Evolutionary conservation across 2,113 vertebrate genomes (phyloP).

Genomic region (Osmerus eperlanus): DNA sequence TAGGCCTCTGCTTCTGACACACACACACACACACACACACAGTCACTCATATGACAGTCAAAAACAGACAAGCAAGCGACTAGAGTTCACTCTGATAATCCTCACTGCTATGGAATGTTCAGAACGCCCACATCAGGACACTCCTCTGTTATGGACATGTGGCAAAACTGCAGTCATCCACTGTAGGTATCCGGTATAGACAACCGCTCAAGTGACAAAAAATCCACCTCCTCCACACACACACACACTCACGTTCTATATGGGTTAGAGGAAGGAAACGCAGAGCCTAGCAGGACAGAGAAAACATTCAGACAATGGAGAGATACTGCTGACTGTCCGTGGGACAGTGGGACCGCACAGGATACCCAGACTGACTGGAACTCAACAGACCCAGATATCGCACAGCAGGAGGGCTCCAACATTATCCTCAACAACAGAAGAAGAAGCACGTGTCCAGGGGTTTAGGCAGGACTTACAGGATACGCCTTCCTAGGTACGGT

Average conservation of each 20-base stretch:
- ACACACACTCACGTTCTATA: background rate
- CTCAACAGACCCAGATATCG: background rate
- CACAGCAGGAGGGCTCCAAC: background rate
- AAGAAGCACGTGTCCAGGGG: background rate
- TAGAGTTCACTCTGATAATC: too few species aligned
- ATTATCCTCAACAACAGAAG: background rate
- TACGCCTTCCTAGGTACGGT: conserved; percentile 88
- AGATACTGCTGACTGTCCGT: background rate
- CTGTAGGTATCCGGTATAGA: too few species aligned
- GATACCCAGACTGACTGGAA: background rate
- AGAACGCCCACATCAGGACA: too few species aligned
- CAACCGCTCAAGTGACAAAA: too few species aligned
- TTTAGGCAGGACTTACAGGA: conserved; percentile 71
- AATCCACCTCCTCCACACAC: background rate
- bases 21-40: conserved; percentile 1
- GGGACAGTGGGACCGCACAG: background rate
- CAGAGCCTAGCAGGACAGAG: background rate
- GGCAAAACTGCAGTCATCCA: too few species aligned
- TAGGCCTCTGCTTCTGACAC: conserved; percentile 86
- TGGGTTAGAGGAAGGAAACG: background rate
- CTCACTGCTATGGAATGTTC: too few species aligned
- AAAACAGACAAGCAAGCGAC: conserved; percentile 12
- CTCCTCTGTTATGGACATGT: too few species aligned
- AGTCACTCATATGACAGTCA: background rate
- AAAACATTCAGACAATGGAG: background rate